Base-by-base conservation (phyloP, 2,113 vertebrate genomes). In the Alces alces region DNA sequence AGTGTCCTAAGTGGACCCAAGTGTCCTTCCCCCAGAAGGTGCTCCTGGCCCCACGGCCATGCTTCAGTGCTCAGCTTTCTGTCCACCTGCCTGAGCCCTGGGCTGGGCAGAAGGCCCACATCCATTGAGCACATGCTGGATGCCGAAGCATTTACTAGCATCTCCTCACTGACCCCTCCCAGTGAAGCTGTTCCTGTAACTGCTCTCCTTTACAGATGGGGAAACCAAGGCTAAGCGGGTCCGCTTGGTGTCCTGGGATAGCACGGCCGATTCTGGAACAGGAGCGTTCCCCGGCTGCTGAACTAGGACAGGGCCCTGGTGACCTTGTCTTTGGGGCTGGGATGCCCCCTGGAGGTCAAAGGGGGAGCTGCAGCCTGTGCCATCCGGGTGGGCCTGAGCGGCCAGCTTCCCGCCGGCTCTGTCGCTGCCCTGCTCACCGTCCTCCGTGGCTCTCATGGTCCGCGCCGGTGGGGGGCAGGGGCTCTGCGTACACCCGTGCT, bases 311-410 rank as follows among this genome's bases (percentile, higher is more conserved):
- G 11, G 19, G 15, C 13, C 36, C 66, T 10, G 43, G 50, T 0
- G 19, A 30, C 43, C 6, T 82, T 2, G 6, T 60, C 43, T 84
- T 47, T 47, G 6, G 55, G 52, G 76, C 55, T 84, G 80, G 12
- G 70, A 23, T 16, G 45, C 7, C 79, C 39, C 79, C 95, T 95
- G 33, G 90, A 89, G 93, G 57, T 79, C 30, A 83, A 45, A 78
- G 1, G 0, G 19, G 25, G 60, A 66, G 19, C 4, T 45, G 92
- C 89, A 92, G 47, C 43, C 28, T 50, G 43, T 43, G 79, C 45
- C 30, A 28, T 17, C 4, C 0, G 0, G 11, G 30, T 11, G 23
- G 36, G 66, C 58, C 86, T 4, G 5, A 43, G 58, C 27, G 21
- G 19, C 50, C 14, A 9, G 66, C 93, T 91, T 90, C 60, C 17